These are phyloP conservation scores for Bombus turneri DNA, from an alignment of 1,140 invertebrate species.

Conservation along the genomic window DNA sequence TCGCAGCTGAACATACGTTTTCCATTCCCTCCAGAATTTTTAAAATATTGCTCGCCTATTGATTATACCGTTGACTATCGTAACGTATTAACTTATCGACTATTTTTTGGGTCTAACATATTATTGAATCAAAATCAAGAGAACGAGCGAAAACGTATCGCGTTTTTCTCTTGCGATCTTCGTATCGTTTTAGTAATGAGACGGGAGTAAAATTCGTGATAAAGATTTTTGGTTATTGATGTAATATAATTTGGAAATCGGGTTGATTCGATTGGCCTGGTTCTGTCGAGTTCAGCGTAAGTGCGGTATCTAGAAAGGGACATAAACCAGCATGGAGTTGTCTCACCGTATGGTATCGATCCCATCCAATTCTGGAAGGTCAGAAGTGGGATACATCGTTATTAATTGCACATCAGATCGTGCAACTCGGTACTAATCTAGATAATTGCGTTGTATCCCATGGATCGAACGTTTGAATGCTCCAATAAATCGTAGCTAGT, in stretches of 20 bases:
- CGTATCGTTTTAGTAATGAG: neutral
- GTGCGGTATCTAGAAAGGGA: constrained; percentile 5
- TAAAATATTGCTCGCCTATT: no score
- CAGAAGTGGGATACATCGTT: constrained; percentile 39
- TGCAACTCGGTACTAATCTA: constrained; percentile 43
- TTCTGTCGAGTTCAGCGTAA: neutral
- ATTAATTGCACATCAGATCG: constrained; percentile 52
- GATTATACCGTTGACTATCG: no score
- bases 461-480: neutral
- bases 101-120: no score
- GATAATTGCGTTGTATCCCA: constrained; percentile 45
- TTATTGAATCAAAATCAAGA: no score
- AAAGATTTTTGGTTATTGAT: neutral
- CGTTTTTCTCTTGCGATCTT: no score
- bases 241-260: neutral
- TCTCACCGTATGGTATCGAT: constrained; percentile 50
- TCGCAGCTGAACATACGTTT: no score
- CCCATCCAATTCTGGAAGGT: constrained; percentile 34
- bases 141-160: no score
- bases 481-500: constrained; percentile 21
- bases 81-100: no score
- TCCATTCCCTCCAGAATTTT: no score
- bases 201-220: no score
- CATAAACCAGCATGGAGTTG: constrained; percentile 21
- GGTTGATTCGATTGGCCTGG: constrained; percentile 3